Percentiles rank a stretch among this genome's conserved stretches.
phyloP scores from a whole-genome alignment of 2,888 invertebrate species.

The Cecidostiba fungosa region DNA sequence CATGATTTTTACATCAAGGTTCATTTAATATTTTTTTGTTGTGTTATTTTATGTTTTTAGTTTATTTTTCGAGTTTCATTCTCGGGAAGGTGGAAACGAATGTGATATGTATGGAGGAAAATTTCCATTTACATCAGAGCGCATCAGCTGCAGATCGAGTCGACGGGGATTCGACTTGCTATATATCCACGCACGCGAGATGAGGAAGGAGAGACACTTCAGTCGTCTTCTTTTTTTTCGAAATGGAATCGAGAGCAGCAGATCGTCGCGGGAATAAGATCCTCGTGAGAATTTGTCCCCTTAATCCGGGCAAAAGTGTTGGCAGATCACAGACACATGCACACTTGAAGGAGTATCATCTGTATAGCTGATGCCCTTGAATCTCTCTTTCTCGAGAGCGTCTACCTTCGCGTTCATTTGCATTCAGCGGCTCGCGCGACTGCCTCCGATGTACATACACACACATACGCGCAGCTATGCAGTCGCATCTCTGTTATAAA shows the following conservation, averaged over 20 bases:
- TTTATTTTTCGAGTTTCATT: constrained; percentile 61
- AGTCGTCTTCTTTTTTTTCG: constrained; percentile 31
- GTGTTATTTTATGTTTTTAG: constrained; percentile 55
- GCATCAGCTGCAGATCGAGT: constrained; percentile 49
- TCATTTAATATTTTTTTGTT: background rate
- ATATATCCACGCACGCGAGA: constrained; percentile 63
- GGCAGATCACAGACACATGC: constrained; percentile 43
- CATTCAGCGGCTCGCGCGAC: constrained; percentile 42
- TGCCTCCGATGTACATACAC: background rate
- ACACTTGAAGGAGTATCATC: background rate
- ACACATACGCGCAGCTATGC: constrained; percentile 36
- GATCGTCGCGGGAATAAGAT: constrained; percentile 69
- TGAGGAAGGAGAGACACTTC: constrained; percentile 52
- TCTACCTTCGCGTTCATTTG: constrained; percentile 42
- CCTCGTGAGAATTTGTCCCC: constrained; percentile 74
- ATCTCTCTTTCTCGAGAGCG: constrained; percentile 16
- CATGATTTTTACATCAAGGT: background rate
- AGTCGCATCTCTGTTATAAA: background rate
- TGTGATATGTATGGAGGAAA: constrained; percentile 73
- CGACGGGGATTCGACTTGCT: constrained; percentile 63
- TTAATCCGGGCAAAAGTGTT: constrained; percentile 69
- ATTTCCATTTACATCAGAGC: constrained; percentile 67
- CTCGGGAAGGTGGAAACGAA: constrained; percentile 73
- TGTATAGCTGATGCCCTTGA: constrained; percentile 24
- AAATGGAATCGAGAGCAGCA: constrained; percentile 66